Evolutionary conservation across 2,113 vertebrate genomes (phyloP).

Genomic region (Callithrix jacchus): DNA sequence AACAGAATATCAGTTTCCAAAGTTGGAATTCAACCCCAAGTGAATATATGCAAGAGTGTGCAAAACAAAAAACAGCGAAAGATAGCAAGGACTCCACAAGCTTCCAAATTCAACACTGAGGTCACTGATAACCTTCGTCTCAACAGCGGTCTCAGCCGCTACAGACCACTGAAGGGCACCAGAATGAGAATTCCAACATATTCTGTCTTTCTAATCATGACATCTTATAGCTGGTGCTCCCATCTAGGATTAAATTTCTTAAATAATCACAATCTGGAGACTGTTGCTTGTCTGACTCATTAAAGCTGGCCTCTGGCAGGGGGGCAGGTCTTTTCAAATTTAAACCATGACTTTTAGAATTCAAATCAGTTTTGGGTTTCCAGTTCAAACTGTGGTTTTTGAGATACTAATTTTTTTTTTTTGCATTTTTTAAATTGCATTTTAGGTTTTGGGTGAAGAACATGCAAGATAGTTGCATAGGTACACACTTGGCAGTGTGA

Average conservation of each 20-base stretch:
- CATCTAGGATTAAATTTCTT: not conserved
- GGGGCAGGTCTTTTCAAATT: not conserved
- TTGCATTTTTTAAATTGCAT: no score
- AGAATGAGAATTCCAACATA: not conserved
- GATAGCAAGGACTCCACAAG: not conserved
- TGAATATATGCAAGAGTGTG: not conserved
- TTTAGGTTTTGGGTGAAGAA: no score
- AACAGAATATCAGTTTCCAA: slow-evolving; percentile 5
- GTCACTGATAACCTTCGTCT: not conserved
- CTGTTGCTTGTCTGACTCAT: not conserved
- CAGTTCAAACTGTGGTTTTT: slow-evolving; percentile 26
- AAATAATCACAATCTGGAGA: not conserved
- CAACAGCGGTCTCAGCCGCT: not conserved
- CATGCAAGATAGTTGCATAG: no score
- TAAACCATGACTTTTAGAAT: slow-evolving; percentile 34
- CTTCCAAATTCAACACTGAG: not conserved
- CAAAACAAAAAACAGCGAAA: not conserved
- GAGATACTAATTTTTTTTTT: not conserved
- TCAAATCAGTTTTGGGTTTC: slow-evolving; percentile 40
- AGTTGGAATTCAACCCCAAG: not conserved
- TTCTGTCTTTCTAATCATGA: not conserved
- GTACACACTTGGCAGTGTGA: no score
- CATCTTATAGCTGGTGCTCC: not conserved
- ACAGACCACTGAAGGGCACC: not conserved
- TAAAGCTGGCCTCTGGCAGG: not conserved